Conservation (phyloP, 1,140 invertebrate genomes). For the Bombus superbus region DNA sequence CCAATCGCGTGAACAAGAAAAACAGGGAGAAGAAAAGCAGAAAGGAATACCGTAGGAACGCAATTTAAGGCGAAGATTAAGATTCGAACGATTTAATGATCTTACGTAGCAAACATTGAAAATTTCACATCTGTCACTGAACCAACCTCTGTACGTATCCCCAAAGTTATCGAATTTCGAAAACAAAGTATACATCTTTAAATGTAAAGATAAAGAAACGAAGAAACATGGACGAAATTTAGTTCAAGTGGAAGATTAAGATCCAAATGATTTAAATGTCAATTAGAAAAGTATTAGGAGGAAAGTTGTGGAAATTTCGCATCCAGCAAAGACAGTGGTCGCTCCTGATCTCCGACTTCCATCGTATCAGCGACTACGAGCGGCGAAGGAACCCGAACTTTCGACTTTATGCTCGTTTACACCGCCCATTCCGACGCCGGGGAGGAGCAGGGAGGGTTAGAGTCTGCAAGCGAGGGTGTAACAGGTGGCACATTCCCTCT, state of each 20-base stretch:
- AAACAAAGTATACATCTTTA: background rate
- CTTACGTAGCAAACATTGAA: no score
- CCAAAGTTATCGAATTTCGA: background rate
- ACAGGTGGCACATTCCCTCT: constrained; percentile 72
- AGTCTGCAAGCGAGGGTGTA: constrained; percentile 61
- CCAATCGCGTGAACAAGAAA: background rate
- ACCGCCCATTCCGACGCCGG: constrained; percentile 8
- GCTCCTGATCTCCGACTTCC: constrained; percentile 16
- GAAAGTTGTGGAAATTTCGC: background rate
- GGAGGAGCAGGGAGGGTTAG: background rate
- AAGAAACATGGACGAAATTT: background rate
- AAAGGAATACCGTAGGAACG: no score
- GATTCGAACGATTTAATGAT: no score
- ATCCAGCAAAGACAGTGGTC: background rate
- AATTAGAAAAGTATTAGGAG: background rate
- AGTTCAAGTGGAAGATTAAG: background rate
- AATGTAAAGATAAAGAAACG: background rate
- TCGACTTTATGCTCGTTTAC: constrained; percentile 69
- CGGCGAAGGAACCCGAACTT: constrained; percentile 63
- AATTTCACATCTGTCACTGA: no score
- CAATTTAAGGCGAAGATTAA: background rate
- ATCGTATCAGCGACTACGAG: constrained; percentile 30
- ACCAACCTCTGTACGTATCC: background rate
- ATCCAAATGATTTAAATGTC: background rate
- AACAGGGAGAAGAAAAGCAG: no score